These are phyloP conservation scores for Chydorus sphaericus DNA, from an alignment of 2,888 invertebrate genomes.

Conservation along the genomic window DNA sequence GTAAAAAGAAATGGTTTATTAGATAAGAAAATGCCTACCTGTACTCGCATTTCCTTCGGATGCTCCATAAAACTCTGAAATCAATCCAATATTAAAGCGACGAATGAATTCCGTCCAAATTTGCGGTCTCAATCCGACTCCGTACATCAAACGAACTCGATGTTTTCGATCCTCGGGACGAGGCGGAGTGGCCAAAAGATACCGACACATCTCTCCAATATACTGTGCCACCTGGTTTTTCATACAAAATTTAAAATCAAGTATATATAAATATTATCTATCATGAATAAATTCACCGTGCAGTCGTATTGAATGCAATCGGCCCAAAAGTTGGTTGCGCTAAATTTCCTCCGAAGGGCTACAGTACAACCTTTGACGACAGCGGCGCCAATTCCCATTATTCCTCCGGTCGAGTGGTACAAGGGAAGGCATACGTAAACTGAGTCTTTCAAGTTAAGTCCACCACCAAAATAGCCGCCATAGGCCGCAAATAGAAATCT, in stretches of 20 bases:
- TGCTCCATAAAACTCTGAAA: constrained; percentile 91
- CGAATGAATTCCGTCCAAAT: constrained; percentile 82
- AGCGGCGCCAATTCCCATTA: constrained; percentile 64
- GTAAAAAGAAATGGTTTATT: neutral
- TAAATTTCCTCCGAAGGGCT: constrained; percentile 79
- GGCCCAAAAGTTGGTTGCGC: constrained; percentile 79
- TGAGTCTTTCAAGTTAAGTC: constrained; percentile 51
- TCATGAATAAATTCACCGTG: too few species aligned
- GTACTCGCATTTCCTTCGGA: constrained; percentile 98
- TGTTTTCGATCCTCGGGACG: constrained; percentile 55
- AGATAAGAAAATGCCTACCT: constrained; percentile 35
- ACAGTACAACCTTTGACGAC: constrained; percentile 68
- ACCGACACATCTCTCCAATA: constrained; percentile 83
- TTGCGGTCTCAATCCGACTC: constrained; percentile 85
- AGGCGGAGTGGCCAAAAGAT: constrained; percentile 58
- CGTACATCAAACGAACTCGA: constrained; percentile 62
- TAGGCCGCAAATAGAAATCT: constrained; percentile 31
- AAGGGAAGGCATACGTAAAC: constrained; percentile 85
- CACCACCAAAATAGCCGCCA: constrained; percentile 53
- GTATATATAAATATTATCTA: too few species aligned
- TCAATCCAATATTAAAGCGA: constrained; percentile 65
- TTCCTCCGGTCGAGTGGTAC: constrained; percentile 93
- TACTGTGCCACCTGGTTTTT: constrained; percentile 80
- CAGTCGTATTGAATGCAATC: constrained; percentile 87
- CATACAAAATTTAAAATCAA: too few species aligned